Conservation (phyloP, 2,797 vertebrate species). For the Kryptolebias ocellatus region DNA sequence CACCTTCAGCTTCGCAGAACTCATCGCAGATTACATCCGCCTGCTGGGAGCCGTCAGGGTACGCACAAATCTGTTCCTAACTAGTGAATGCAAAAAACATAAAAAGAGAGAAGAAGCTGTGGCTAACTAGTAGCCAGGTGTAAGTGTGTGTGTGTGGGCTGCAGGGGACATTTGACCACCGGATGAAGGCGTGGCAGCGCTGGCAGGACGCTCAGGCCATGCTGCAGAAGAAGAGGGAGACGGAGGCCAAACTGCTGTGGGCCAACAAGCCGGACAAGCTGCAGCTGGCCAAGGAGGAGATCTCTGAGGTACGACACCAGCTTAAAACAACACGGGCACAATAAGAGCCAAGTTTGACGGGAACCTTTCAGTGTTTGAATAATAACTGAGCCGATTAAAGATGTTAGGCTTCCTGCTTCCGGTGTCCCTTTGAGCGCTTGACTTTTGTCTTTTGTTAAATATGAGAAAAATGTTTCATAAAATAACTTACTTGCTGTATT, state of each 20-base stretch:
- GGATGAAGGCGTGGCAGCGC: constrained; percentile 97
- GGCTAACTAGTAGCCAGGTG: background rate
- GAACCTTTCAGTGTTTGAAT: no score
- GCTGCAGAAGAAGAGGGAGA: constrained; percentile 96
- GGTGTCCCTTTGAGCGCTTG: background rate
- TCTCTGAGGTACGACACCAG: constrained; percentile 84
- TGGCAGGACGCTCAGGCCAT: constrained; percentile 95
- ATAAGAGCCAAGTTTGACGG: background rate
- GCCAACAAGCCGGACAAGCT: constrained; percentile 98
- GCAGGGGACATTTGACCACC: constrained; percentile 95
- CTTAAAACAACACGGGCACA: background rate
- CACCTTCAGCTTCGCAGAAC: constrained; percentile 92
- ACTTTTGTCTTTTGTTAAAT: no score
- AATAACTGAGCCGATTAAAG: no score
- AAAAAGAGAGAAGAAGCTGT: background rate
- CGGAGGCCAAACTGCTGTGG: constrained; percentile 94
- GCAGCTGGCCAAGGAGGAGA: constrained; percentile 97
- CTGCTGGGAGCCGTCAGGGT: constrained; percentile 93
- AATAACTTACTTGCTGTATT: no score
- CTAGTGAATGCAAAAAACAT: background rate
- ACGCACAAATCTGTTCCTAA: constrained; percentile 15
- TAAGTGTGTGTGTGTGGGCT: constrained; percentile 2
- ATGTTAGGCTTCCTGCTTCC: background rate
- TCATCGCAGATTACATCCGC: constrained; percentile 95
- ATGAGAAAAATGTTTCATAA: no score